Evolutionary conservation across 2,888 invertebrate genomes (phyloP).

Genomic region (Tanytarsus gracilentus): DNA sequence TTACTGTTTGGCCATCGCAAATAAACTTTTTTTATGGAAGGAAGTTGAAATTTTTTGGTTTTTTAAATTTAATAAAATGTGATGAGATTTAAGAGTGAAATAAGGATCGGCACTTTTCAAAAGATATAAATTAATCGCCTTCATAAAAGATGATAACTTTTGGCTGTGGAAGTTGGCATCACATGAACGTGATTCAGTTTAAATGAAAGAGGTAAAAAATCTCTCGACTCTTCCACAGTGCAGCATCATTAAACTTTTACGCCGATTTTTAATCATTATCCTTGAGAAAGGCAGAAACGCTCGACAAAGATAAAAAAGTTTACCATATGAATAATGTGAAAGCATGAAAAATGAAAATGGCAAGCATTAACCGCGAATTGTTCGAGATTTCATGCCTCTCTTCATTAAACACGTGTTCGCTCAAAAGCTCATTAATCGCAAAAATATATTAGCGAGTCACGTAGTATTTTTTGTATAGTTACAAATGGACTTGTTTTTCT

Average conservation of each 20-base stretch:
- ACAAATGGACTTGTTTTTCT: slow-evolving; percentile 10
- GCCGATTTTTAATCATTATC: slow-evolving; percentile 1
- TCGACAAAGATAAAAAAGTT: too few relatives aligned
- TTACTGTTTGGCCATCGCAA: too few relatives aligned
- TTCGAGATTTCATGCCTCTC: too few relatives aligned
- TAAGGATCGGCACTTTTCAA: too few relatives aligned
- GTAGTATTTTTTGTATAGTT: background rate
- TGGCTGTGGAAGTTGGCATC: background rate
- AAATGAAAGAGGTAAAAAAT: too few relatives aligned
- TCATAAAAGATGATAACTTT: slow-evolving; percentile 18
- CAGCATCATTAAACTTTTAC: slow-evolving; percentile 5
- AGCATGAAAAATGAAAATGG: background rate
- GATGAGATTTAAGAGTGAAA: background rate
- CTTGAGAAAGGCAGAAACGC: too few relatives aligned
- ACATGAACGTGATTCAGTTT: slow-evolving; percentile 15
- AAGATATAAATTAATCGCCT: slow-evolving; percentile 28
- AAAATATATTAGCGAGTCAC: background rate
- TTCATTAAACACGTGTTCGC: slow-evolving; percentile 8
- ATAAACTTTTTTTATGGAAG: too few relatives aligned
- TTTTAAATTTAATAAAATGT: background rate
- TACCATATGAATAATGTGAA: too few relatives aligned
- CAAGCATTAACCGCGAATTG: too few relatives aligned
- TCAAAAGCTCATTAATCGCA: background rate
- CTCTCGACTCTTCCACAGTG: too few relatives aligned
- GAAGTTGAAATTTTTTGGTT: background rate